Base-by-base conservation (phyloP, 2,888 invertebrate genomes). In the Drosophila mercatorum region DNA sequence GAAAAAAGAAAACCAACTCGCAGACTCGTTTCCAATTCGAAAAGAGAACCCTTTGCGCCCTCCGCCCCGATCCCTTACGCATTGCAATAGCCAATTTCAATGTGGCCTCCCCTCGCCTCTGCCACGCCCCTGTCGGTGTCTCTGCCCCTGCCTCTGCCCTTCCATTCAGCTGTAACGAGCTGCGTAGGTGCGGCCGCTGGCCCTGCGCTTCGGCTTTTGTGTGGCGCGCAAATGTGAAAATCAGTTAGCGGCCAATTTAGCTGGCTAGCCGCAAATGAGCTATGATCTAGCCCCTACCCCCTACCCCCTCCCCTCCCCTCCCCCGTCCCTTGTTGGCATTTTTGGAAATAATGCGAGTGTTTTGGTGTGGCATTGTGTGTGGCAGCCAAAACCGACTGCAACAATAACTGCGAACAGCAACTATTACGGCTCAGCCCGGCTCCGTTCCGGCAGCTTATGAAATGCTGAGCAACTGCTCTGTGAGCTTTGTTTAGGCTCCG, bases 231-330 rank as follows among this genome's bases (percentile, higher is more conserved):
- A 85, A 80, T 83, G 80, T 74, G 78, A 86, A 82, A 84, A 84
- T 87, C 84, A 84, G 84, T 84, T 84, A 87, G 82, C 80, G 84
- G 84, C 75, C 84, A 87, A 84, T 84, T 84, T 80, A 72, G 74
- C 53, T 78, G 84, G 84, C 71, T 51, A 6, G 78, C 87, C 87
- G 70, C 87, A 84, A 83, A 79, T 81, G 82, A 71, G 73, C 58
- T 11, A 55, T 31, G 41, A 22, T 8, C n/a, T 22, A 22, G 2
- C 66, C 52, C 31, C 34, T 0, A 7, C 34, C 34, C 17, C 17
- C 17, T 17, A 4, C 28, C 28, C 2, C 28, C 28, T 17, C 2
- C 28, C 7, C 7, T 1, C 34, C 22, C 22, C 1, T 22, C 22
- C 22, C 34, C 7, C 34, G 0, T 7, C 34, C 7, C 7, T 0